These are phyloP conservation scores for Globodera ellingtonae DNA, from an alignment of 1,140 invertebrate genomes.

Conservation along the genomic window DNA sequence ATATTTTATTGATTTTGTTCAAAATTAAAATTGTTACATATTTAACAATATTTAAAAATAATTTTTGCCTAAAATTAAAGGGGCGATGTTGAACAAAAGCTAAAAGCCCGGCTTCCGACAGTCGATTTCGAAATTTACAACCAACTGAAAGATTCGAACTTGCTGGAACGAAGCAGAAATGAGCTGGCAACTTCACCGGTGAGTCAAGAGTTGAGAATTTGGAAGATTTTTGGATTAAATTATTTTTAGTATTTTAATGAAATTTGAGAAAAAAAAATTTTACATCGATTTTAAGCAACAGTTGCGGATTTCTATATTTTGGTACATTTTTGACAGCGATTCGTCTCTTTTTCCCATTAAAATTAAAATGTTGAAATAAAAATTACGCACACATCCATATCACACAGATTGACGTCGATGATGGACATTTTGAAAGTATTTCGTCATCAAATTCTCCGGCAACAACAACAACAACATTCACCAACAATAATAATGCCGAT, in stretches of 20 bases:
- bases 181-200: constrained; percentile 34
- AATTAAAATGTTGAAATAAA: too few relatives aligned
- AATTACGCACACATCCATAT: too few relatives aligned
- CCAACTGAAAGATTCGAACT: constrained; percentile 37
- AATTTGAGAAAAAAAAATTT: too few relatives aligned
- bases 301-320: too few relatives aligned
- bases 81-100: constrained; percentile 28
- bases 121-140: constrained; percentile 34
- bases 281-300: too few relatives aligned
- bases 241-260: too few relatives aligned
- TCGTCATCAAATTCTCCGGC: background rate
- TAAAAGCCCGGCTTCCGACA: constrained; percentile 26
- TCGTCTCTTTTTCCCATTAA: too few relatives aligned
- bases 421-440: background rate
- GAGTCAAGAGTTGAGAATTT: background rate
- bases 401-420: background rate
- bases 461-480: background rate
- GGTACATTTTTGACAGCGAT: too few relatives aligned
- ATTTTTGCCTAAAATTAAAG: constrained; percentile 30
- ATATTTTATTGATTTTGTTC: background rate
- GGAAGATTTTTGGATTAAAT: too few relatives aligned
- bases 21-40: background rate
- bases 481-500: too few relatives aligned
- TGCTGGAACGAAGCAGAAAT: constrained; percentile 30
- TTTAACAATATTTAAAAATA: background rate